These are phyloP conservation scores for Strix aluco DNA, from an alignment of 2,113 vertebrate species.

Conservation along the genomic window DNA sequence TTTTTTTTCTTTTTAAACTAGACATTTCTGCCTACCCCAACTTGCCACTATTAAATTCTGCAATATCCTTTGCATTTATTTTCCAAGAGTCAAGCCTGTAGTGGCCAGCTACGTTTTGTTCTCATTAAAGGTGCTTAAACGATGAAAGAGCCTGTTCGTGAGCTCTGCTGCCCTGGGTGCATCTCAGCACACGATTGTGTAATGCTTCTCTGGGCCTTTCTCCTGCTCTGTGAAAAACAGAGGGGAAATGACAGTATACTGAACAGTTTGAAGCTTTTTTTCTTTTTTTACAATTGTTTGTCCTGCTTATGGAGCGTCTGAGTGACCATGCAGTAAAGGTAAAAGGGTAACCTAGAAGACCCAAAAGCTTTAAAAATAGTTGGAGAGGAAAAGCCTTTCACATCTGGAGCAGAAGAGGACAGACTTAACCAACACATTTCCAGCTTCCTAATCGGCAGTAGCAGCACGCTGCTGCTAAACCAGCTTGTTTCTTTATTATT, in stretches of 20 bases:
- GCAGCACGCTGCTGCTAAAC: neutral
- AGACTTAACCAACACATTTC: neutral
- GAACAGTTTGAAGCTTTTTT: neutral
- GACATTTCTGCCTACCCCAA: neutral
- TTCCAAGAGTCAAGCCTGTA: neutral
- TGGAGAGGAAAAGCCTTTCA: neutral
- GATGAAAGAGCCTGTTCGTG: neutral
- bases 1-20: neutral
- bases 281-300: neutral
- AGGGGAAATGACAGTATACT: neutral
- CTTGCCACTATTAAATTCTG: neutral
- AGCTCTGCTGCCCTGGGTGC: neutral
- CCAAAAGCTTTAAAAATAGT: neutral
- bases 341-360: neutral
- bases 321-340: neutral
- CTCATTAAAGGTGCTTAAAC: neutral
- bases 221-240: neutral
- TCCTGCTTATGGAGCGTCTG: fast-evolving
- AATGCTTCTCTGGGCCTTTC: neutral
- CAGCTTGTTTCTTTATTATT: neutral
- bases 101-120: neutral
- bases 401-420: neutral
- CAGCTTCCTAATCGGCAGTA: neutral
- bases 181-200: neutral
- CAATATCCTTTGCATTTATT: neutral